Evolutionary conservation across 2,888 invertebrate species (phyloP).

Genomic region (Sarcophaga variegata): DNA sequence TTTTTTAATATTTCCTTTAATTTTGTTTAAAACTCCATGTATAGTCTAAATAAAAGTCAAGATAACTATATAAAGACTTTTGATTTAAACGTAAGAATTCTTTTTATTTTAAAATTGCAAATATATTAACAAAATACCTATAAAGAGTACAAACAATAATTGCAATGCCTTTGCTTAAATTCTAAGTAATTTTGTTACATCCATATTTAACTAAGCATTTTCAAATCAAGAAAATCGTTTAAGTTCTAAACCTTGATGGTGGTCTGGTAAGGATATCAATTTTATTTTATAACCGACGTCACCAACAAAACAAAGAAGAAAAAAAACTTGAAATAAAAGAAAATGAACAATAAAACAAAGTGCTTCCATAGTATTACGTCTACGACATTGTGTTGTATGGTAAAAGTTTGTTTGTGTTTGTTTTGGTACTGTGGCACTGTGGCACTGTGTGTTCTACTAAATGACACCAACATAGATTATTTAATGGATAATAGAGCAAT

Average conservation of each 20-base stretch:
- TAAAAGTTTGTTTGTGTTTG: neutral
- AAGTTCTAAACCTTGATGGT: neutral
- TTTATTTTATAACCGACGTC: neutral
- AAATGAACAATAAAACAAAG: too few species aligned
- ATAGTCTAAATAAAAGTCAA: too few species aligned
- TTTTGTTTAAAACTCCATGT: too few species aligned
- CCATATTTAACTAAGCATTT: neutral
- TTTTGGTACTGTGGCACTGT: too few species aligned
- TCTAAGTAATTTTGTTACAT: too few species aligned
- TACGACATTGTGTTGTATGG: neutral
- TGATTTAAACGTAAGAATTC: too few species aligned
- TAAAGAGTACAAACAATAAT: too few species aligned
- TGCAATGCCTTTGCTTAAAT: too few species aligned
- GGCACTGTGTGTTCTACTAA: constrained; percentile 19
- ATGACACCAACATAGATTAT: constrained; percentile 59
- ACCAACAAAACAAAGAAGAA: neutral
- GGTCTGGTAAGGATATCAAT: neutral
- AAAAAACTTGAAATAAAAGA: neutral
- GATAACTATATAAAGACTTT: too few species aligned
- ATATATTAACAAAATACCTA: too few species aligned
- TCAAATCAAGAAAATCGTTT: neutral
- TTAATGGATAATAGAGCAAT: constrained; percentile 60
- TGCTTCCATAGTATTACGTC: neutral
- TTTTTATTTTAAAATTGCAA: too few species aligned
- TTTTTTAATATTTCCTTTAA: too few species aligned